Conservation (phyloP, 1,140 invertebrate genomes). For the Triops cancriformis region DNA sequence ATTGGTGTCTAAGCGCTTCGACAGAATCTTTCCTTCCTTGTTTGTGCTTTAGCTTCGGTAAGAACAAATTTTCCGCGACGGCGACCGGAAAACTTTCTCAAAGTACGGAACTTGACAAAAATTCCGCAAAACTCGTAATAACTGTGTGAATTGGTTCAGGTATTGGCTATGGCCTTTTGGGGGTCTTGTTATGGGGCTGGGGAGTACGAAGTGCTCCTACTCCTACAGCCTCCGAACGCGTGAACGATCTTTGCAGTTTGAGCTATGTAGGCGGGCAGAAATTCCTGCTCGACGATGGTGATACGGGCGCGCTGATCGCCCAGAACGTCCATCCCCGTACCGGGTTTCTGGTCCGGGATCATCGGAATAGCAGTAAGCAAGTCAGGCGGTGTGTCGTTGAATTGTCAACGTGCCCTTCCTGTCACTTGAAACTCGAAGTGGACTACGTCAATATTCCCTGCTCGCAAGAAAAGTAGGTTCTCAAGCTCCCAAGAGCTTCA, state of each 20-base stretch:
- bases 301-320: conserved; percentile 48
- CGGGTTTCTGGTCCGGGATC: conserved; percentile 18
- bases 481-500: neutral
- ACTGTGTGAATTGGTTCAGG: neutral
- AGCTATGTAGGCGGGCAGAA: conserved; percentile 14
- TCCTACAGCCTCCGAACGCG: neutral
- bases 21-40: neutral
- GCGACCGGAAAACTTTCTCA: neutral
- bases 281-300: conserved; percentile 37
- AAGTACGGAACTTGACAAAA: neutral
- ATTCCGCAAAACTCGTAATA: no score
- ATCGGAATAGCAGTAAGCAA: neutral
- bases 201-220: neutral
- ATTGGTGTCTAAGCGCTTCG: neutral
- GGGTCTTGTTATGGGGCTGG: neutral
- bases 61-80: neutral
- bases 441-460: conserved; percentile 40
- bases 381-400: conserved; percentile 49
- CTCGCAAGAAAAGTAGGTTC: conserved; percentile 22
- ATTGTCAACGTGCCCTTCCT: conserved; percentile 59
- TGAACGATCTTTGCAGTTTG: conserved; percentile 23
- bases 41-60: neutral
- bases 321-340: neutral
- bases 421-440: conserved; percentile 54
- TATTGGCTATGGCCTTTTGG: conserved; percentile 17